phyloP scores from a whole-genome alignment of 23 tunicate genomes.

The Halocynthia roretzi region DNA sequence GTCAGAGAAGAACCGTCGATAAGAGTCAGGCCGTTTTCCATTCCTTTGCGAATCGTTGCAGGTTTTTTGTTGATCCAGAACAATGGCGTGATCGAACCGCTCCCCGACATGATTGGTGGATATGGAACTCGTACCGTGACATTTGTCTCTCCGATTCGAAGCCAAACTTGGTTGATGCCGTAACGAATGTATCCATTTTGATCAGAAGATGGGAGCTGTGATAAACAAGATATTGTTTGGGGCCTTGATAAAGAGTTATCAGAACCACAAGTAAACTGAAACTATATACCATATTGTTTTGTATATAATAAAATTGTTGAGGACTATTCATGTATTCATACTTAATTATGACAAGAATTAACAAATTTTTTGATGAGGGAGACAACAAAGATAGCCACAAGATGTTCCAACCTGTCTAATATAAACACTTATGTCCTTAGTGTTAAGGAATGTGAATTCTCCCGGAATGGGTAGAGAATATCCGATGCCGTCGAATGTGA shows the following conservation, averaged over 20 bases:
- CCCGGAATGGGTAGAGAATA: constrained; percentile 20
- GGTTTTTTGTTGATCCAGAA: constrained; percentile 9
- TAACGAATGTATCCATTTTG: neutral
- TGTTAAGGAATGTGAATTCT: constrained; percentile 15
- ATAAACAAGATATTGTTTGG: too few relatives aligned
- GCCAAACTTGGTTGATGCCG: constrained; percentile 11
- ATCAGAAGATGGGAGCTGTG: neutral
- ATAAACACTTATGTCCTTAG: constrained; percentile 10
- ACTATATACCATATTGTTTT: neutral
- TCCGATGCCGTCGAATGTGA: constrained; percentile 22
- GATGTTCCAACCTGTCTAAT: constrained; percentile 24
- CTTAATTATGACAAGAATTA: too few relatives aligned
- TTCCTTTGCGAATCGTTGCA: constrained; percentile 13
- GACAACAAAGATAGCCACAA: neutral
- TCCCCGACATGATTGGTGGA: constrained; percentile 4
- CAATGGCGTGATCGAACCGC: constrained; percentile 12
- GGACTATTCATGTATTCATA: too few relatives aligned
- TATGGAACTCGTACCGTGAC: constrained; percentile 4
- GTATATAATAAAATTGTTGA: too few relatives aligned
- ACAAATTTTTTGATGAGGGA: neutral
- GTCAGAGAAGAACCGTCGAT: constrained; percentile 14
- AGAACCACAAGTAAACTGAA: too few relatives aligned
- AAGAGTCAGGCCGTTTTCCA: constrained; percentile 22
- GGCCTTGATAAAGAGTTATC: too few relatives aligned
- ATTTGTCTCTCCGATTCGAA: neutral